phyloP scores from a whole-genome alignment of 2,797 vertebrate species.

The Spheniscus humboldti region DNA sequence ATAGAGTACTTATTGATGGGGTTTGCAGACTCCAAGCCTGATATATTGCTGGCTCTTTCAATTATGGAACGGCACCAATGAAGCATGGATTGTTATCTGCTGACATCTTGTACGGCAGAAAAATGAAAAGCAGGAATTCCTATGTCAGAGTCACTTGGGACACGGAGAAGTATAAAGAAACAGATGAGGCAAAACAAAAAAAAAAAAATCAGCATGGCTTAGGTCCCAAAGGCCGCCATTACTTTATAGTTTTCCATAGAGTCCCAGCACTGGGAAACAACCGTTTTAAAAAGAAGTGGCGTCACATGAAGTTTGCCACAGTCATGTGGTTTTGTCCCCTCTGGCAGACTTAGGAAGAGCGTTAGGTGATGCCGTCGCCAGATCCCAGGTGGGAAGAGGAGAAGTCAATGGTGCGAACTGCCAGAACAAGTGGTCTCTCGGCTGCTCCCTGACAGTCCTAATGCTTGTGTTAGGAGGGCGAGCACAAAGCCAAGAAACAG shows the following conservation, averaged over 20 bases:
- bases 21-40: conserved; percentile 37
- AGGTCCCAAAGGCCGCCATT: conserved; percentile 27
- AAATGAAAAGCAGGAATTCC: conserved; percentile 58
- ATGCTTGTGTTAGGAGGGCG: not conserved
- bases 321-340: not conserved
- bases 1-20: conserved; percentile 43
- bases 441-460: not conserved
- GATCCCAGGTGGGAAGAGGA: not conserved
- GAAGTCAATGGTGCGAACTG: not conserved
- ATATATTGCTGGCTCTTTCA: conserved; percentile 55
- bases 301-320: not conserved
- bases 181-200: conserved; percentile 37
- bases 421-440: not conserved
- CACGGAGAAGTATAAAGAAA: not conserved
- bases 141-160: conserved; percentile 31
- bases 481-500: not conserved
- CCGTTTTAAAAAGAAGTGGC: not conserved
- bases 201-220: not conserved
- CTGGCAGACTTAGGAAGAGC: not conserved
- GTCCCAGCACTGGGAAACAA: not conserved
- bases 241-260: not conserved
- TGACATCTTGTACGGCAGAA: conserved; percentile 55
- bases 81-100: conserved; percentile 61
- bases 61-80: conserved; percentile 43
- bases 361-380: not conserved